A percentile compares a stretch with the other conserved stretches of the same genome.
phyloP scores from a whole-genome alignment of 2,888 invertebrate species.

The Marasmarcha lunaedactyla region DNA sequence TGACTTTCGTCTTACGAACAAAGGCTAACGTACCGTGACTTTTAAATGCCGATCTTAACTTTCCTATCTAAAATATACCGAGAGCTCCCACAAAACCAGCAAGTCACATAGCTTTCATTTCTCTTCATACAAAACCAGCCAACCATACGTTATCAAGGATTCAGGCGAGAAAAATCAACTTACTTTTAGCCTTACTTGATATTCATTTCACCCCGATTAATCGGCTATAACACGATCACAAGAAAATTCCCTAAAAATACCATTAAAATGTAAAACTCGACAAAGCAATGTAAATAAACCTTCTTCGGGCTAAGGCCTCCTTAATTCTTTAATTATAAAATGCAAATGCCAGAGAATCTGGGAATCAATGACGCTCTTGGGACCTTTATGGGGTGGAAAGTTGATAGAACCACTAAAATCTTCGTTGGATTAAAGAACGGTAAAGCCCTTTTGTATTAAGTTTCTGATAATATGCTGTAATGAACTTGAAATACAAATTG shows the following conservation, averaged over 20 bases:
- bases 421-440: neutral
- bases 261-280: constrained; percentile 49
- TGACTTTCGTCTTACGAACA: no score
- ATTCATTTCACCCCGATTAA: constrained; percentile 1
- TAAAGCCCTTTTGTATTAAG: no score
- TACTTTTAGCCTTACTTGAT: no score
- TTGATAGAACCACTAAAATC: constrained; percentile 41
- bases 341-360: constrained; percentile 47
- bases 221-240: constrained; percentile 13
- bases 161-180: no score
- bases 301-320: neutral
- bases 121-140: no score
- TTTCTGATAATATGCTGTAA: no score
- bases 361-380: constrained; percentile 45
- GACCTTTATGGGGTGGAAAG: constrained; percentile 60
- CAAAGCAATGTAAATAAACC: constrained; percentile 37
- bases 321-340: constrained; percentile 63
- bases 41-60: neutral
- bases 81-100: no score
- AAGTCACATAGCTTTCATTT: no score
- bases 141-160: no score
- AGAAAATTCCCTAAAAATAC: constrained; percentile 22
- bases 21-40: no score
- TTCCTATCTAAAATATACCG: no score
- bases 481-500: no score